phyloP scores from a whole-genome alignment of 1,140 invertebrate genomes.

The Orius insidiosus region DNA sequence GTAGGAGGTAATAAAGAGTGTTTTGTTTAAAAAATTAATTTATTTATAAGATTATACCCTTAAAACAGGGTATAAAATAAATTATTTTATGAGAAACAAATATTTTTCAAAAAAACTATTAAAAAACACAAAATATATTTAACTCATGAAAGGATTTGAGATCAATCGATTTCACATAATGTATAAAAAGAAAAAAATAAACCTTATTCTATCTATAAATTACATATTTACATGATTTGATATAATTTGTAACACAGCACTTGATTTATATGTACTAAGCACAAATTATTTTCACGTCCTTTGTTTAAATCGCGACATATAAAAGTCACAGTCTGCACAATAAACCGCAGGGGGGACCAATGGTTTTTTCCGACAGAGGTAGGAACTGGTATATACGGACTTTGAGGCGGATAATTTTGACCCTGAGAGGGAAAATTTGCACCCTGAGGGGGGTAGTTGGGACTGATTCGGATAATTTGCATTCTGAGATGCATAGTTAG shows the following conservation, averaged over 20 bases:
- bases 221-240: not conserved
- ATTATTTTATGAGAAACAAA: too few relatives aligned
- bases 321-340: constrained; percentile 78
- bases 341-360: constrained; percentile 57
- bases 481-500: constrained; percentile 3
- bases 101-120: too few relatives aligned
- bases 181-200: not conserved
- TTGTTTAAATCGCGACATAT: constrained; percentile 69
- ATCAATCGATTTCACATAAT: too few relatives aligned
- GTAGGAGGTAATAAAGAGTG: too few relatives aligned
- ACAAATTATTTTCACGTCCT: constrained; percentile 21
- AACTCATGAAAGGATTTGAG: too few relatives aligned
- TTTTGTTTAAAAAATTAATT: too few relatives aligned
- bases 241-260: not conserved
- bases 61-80: too few relatives aligned
- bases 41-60: too few relatives aligned
- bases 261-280: not conserved
- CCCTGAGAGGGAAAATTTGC: not conserved
- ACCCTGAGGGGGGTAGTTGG: not conserved
- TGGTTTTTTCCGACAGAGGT: constrained; percentile 68
- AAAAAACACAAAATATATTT: too few relatives aligned
- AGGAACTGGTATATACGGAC: constrained; percentile 1
- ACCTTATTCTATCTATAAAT: not conserved
- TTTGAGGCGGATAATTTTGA: constrained; percentile 9
- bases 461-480: not conserved